These are phyloP conservation scores for Calidris pugnax DNA, from an alignment of 2,113 vertebrate species.

Conservation along the genomic window DNA sequence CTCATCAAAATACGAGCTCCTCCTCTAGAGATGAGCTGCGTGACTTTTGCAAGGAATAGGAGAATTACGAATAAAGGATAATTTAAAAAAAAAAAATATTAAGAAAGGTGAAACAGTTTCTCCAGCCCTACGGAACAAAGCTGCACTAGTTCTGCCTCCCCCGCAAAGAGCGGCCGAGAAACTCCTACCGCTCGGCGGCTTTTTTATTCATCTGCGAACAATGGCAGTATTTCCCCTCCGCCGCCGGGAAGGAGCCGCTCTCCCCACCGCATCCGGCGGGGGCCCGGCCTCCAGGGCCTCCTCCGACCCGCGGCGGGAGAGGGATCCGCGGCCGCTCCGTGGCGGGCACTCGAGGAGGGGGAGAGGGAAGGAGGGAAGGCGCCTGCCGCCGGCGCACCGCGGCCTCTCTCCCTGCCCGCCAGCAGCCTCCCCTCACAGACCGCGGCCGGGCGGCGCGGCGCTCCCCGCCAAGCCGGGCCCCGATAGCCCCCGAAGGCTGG, in stretches of 20 bases:
- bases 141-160: neutral
- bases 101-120: neutral
- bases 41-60: neutral
- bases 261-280: neutral
- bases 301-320: neutral
- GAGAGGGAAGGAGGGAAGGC: neutral
- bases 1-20: neutral
- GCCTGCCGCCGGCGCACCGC: neutral
- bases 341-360: neutral
- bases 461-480: neutral
- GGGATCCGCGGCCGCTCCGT: neutral
- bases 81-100: rapidly evolving
- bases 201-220: slow-evolving; percentile 13
- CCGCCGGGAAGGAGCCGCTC: neutral
- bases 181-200: neutral
- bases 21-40: neutral
- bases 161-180: neutral
- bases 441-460: neutral
- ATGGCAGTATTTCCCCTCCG: neutral
- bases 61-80: rapidly evolving
- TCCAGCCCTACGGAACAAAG: neutral
- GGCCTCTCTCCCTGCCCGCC: neutral
- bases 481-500: neutral
- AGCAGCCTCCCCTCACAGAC: neutral
- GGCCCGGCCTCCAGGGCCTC: neutral